A percentile compares a stretch with the other conserved stretches of the same genome.
Evolutionary conservation across 2,888 invertebrate genomes (phyloP).

Genomic region (Cantharis rustica): DNA sequence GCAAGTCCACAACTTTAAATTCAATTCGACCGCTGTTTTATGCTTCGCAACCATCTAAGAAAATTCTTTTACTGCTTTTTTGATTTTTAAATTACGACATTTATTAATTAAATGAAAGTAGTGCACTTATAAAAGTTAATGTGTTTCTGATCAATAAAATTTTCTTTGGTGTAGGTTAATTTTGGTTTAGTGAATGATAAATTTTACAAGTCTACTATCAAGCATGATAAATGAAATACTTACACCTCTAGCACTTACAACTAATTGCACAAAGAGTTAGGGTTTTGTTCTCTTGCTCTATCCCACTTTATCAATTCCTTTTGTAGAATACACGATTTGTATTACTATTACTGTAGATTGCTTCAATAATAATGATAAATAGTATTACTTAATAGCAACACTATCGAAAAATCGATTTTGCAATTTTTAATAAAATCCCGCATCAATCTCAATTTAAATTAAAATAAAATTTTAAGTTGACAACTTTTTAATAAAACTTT

Average conservation of each 20-base stretch:
- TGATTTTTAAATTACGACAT: neutral
- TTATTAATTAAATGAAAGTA: neutral
- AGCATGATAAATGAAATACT: slow-evolving; percentile 13
- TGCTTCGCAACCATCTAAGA: neutral
- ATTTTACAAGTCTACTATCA: slow-evolving; percentile 7
- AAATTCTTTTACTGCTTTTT: neutral
- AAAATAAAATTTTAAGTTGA: neutral
- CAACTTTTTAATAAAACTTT: neutral
- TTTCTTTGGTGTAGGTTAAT: neutral
- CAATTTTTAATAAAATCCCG: neutral
- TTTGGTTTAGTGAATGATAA: neutral
- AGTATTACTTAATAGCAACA: neutral
- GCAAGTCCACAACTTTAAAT: slow-evolving; percentile 7
- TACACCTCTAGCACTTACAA: slow-evolving; percentile 19
- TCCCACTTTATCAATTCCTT: slow-evolving; percentile 12
- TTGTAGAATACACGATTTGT: slow-evolving; percentile 12
- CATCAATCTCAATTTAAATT: neutral
- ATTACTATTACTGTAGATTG: slow-evolving; percentile 12
- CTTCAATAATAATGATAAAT: neutral
- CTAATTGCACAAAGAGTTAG: slow-evolving; percentile 17
- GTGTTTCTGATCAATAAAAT: neutral
- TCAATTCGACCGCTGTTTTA: slow-evolving; percentile 7
- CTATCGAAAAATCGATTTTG: neutral
- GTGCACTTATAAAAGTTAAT: neutral
- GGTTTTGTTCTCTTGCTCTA: slow-evolving; percentile 3